phyloP scores from a whole-genome alignment of 2,888 invertebrate genomes.

The Leistus spinibarbis region DNA sequence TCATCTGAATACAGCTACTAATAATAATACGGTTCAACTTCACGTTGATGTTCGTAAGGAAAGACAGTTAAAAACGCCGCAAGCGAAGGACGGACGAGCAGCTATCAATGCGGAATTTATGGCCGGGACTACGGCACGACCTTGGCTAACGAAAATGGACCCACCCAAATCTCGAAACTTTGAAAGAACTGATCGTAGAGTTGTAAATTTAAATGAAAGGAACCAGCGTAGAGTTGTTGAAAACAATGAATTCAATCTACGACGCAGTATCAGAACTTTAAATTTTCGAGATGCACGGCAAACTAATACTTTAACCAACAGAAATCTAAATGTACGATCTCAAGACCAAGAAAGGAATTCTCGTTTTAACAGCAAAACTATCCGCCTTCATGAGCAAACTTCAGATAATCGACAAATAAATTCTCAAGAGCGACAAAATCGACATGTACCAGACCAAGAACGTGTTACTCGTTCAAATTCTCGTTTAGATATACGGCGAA shows the following conservation, averaged over 20 bases:
- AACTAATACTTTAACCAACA: neutral
- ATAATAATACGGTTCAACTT: neutral
- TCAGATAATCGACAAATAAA: no score
- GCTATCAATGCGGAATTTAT: neutral
- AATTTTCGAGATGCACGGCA: neutral
- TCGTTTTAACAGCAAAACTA: neutral
- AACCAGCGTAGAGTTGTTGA: neutral
- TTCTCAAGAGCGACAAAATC: no score
- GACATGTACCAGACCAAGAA: no score
- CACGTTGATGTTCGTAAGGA: conserved; percentile 25
- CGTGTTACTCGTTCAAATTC: no score
- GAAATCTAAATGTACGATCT: neutral
- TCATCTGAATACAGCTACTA: conserved; percentile 1
- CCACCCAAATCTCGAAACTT: neutral
- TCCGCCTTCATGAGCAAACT: neutral
- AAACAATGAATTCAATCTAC: neutral
- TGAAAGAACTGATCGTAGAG: neutral
- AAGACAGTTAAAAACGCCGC: neutral
- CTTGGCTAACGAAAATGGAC: neutral
- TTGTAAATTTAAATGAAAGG: neutral
- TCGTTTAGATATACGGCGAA: no score
- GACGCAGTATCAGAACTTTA: neutral
- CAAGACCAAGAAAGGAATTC: neutral
- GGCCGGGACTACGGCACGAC: neutral
- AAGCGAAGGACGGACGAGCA: neutral